These are phyloP conservation scores for Rhagoletis pomonella DNA, from an alignment of 1,140 invertebrate species.

Conservation along the genomic window DNA sequence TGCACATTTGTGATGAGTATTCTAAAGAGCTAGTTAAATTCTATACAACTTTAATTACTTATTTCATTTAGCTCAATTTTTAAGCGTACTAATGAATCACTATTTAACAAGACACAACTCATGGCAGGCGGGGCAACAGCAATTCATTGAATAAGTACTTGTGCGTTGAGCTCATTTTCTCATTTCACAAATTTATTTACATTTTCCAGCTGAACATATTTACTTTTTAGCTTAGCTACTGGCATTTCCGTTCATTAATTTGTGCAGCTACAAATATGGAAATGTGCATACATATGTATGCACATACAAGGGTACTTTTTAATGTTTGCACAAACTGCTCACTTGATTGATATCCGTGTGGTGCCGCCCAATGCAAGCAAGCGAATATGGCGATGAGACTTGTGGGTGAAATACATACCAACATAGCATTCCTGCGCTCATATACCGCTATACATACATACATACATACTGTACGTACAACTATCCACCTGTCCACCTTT, in stretches of 20 bases:
- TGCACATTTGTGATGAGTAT: neutral
- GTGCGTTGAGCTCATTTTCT: constrained; percentile 46
- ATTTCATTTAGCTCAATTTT: neutral
- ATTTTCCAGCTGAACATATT: constrained; percentile 42
- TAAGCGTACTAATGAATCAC: constrained; percentile 26
- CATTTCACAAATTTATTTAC: constrained; percentile 49
- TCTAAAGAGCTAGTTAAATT: neutral
- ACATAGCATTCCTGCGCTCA: neutral
- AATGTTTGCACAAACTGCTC: neutral
- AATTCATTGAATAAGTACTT: neutral
- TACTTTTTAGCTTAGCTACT: constrained; percentile 18
- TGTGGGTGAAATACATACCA: too few relatives aligned
- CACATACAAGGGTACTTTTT: neutral
- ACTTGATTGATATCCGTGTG: constrained; percentile 4
- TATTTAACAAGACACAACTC: neutral
- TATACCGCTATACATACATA: neutral
- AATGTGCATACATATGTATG: neutral
- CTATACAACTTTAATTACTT: constrained; percentile 21
- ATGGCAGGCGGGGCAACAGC: neutral
- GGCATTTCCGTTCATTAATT: constrained; percentile 34
- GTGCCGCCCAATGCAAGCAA: neutral
- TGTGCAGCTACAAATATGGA: neutral
- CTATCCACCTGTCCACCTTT: neutral
- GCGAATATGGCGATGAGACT: too few relatives aligned
- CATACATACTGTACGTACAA: neutral